Base-by-base conservation (phyloP, 2,888 invertebrate species). In the Kryphioiulus occultus region DNA sequence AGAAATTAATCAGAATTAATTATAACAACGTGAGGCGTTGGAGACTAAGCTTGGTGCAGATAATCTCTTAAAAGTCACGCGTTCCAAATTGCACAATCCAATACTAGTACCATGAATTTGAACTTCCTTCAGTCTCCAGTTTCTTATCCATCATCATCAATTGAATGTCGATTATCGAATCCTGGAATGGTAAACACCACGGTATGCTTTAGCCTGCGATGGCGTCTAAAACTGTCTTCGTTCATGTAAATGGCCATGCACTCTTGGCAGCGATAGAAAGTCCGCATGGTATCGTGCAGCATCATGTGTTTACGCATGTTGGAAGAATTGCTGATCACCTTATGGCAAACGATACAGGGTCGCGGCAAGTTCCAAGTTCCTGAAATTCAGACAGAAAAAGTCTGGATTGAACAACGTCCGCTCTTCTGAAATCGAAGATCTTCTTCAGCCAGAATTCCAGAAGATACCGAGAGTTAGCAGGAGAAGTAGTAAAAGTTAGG, bases 291-390 rank as follows among this genome's bases (percentile, higher is more conserved):
- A 22, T 85, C 86, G 59, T 88, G 87, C 22, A 88, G 85, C 35
- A 86, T 87, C 88, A 88, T 88, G 85, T 88, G 88, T 85, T 88
- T 88, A 44, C 47, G 88, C 88, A 88, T 88, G 85, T 88, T 88
- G 59, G 86, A 88, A 10, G 87, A 85, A 83, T 88, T 88, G 86
- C 88, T 88, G 22, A 88, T 88, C 82, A 88, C 87, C 85, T 86
- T 88, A 32, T 88, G 30, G 85, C 88, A 88, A 84, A 88, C 88
- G 30, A 22, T n/a, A 83, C 88, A 88, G 15, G 87, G 88, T 47
- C 88, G 88, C 15, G 88, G 88, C 47, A 86, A 12, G 30, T 88
- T 87, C 68, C 88, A 82, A 15, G 88, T n/a, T 19, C 88, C 88
- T 88, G 85, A 17, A 88, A 87, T 82, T 47, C 30, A 53, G 30